These are phyloP conservation scores for Sarcophaga bullata DNA, from an alignment of 1,140 invertebrate species.

Conservation along the genomic window DNA sequence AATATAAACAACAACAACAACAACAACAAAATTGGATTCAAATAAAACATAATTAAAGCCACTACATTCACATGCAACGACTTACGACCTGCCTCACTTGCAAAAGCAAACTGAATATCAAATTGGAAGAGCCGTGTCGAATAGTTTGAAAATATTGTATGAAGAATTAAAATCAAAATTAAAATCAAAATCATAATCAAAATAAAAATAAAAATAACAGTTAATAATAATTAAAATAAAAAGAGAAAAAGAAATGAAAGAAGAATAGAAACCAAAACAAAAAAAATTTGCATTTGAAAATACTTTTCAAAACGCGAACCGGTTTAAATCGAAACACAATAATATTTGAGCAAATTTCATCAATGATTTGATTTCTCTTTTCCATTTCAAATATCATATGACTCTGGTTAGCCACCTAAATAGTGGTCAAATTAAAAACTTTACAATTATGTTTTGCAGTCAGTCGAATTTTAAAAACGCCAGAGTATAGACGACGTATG, in stretches of 20 bases:
- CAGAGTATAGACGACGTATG: background rate
- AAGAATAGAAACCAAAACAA: background rate
- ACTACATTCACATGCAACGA: background rate
- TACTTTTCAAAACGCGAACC: background rate
- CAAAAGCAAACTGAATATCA: background rate
- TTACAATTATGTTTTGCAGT: background rate
- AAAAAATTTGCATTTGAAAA: background rate
- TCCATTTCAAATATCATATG: background rate
- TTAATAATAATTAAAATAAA: background rate
- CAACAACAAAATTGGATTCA: too few species aligned
- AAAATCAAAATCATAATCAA: too few species aligned
- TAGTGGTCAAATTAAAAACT: constrained; percentile 3
- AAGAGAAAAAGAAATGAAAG: background rate
- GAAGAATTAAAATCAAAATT: too few species aligned
- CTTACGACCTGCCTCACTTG: background rate
- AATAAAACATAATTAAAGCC: too few species aligned
- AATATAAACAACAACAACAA: too few species aligned
- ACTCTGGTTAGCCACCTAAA: background rate
- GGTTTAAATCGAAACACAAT: background rate
- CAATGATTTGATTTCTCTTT: background rate
- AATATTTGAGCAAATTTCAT: background rate
- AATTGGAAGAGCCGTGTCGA: background rate
- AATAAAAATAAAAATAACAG: too few species aligned
- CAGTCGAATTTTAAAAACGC: background rate
- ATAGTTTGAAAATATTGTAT: too few species aligned